These are phyloP conservation scores for Oikopleura vanhoeffeni DNA, from an alignment of 23 tunicate species.

Conservation along the genomic window DNA sequence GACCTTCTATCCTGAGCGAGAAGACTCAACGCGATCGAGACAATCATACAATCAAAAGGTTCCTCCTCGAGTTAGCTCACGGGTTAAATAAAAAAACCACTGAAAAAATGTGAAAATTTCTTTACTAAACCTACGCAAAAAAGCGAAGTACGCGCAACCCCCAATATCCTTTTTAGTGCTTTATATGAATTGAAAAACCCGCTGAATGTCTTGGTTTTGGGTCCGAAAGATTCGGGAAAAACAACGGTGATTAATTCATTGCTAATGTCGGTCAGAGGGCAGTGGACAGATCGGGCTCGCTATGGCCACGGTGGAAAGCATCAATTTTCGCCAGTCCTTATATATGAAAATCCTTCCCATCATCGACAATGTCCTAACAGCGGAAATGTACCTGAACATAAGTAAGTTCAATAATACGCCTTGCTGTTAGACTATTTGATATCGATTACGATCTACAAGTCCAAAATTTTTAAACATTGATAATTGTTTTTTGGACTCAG, in stretches of 20 bases:
- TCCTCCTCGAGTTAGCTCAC: background rate
- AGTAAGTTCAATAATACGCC: too few species aligned
- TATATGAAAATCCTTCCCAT: slow-evolving; percentile 1
- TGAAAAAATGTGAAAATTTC: background rate
- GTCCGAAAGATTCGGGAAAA: slow-evolving; percentile 9
- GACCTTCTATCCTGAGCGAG: background rate
- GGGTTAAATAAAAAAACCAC: background rate
- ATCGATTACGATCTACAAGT: too few species aligned
- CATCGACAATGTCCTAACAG: background rate
- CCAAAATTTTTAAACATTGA: too few species aligned
- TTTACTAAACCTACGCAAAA: background rate
- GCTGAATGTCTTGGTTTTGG: background rate
- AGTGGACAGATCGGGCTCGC: slow-evolving; percentile 8
- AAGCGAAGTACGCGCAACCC: background rate
- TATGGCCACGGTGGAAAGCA: background rate
- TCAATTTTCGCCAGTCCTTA: slow-evolving; percentile 2
- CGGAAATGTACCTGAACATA: background rate
- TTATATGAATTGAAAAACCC: background rate
- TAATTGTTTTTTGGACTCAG: too few species aligned
- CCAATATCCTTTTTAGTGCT: background rate
- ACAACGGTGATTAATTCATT: slow-evolving; percentile 10
- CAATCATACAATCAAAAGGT: slow-evolving; percentile 15
- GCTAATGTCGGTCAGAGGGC: background rate
- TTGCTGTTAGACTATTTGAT: too few species aligned
- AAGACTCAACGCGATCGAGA: background rate